Base-by-base conservation (phyloP, 2,888 invertebrate genomes). In the Dryocosmus kuriphilus region DNA sequence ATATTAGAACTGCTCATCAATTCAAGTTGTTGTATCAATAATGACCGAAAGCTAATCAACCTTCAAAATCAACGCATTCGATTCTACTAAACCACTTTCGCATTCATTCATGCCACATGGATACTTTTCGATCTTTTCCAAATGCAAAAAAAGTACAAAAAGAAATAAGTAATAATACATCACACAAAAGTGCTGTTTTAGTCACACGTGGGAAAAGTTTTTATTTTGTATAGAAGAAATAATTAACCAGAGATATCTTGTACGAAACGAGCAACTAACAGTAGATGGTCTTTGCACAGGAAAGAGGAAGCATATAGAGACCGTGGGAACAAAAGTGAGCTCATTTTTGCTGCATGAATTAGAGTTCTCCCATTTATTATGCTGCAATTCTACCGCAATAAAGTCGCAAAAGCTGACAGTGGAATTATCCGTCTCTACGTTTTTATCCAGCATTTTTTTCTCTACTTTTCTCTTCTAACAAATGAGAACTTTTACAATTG, bases 161-260 rank as follows among this genome's bases (percentile, higher is more conserved):
- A 9, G 9, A 9, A n/a, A 51, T 51, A 9, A 51, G 51, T 51
- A 51, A 51, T 51, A 51, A 51, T 9, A 2, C 51, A n/a, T n/a
- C 19, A 16, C 19, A 30, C n/a, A 30, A 30, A 27, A 71, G n/a
- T 19, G 63, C 32, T 74, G 63, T 79, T 77, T 77, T 76, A 62
- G 74, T 65, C 8, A 41, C 60, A 57, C 86, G 88, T 90, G 91
- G 86, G 90, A 91, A 90, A 81, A 79, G 77, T 86, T 86, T 86
- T 86, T 87, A 85, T 87, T 89, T 87, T 86, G 84, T 77, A n/a
- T n/a, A 79, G 79, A 84, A 87, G 83, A 83, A 80, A 85, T 88
- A 90, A 91, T 91, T 91, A 91, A 86, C 86, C 84, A 80, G 81
- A 86, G 89, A 89, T 88, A 89, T 90, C 88, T 90, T 84, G 87